Evolutionary conservation across 2,113 vertebrate species (phyloP), one percentile per base, ranked within the genome.

Genomic region (Eurypyga helias): DNA sequence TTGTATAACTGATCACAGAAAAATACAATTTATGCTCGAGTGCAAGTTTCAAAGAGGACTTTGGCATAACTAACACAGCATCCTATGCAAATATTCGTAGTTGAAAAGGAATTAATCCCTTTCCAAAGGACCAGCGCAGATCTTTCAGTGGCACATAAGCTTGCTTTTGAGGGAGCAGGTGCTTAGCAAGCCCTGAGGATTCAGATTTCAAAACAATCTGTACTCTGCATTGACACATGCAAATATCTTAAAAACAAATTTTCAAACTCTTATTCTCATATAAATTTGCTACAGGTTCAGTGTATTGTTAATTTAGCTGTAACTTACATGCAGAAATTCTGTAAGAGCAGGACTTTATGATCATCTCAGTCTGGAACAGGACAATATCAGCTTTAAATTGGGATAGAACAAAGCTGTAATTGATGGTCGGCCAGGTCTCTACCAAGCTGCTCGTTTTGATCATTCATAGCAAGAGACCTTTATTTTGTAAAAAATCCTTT

Each of bases 21-120:
- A 95, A 10, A 52, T 66, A 52, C 26, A 48, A 29, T 87, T 96
- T 38, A 21, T 78, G 64, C 88, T 85, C 1, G 9, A 67, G 43
- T 62, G 34, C 48, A 89, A 84, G 48, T 79, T 72, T 64, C 65
- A 69, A 49, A 91, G 79, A 82, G 69, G 45, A 87, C 54, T 75
- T 95, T 77, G 77, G 69, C 73, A 54, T 82, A 92, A 75, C 38
- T 48, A 93, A 45, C 45, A 31, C 15, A 55, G 69, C 57, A 79
- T 52, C 73, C 87, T 89, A 11, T 91, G 81, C 91, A 96, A 76
- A 93, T 92, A 66, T 16, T 93, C 45, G 2, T 46, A 33, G 66
- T 43, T 93, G 81, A 84, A 96, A 89, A 92, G 61, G 87, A 89
- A 87, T 92, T 79, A 92, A 85, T 84, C 73, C 41, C 75, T 85